phyloP scores from a whole-genome alignment of 2,797 vertebrate genomes.

The Pristis pectinata region DNA sequence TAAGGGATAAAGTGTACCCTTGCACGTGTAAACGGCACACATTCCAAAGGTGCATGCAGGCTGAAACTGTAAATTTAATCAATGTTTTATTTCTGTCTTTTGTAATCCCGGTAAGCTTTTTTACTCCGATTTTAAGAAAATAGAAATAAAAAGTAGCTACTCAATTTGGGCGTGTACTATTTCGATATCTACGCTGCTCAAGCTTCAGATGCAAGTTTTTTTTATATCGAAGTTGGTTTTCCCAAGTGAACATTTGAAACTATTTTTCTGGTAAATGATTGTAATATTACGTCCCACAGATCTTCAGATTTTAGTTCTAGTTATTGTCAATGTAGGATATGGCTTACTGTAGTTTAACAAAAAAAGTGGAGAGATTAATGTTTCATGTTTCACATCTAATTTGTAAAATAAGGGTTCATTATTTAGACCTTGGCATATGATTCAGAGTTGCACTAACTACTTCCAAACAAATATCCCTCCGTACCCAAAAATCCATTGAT shows the following conservation, averaged over 20 bases:
- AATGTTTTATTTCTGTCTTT: neutral
- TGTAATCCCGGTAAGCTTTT: neutral
- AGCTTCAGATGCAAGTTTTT: too few species aligned
- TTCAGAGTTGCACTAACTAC: neutral
- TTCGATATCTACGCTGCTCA: neutral
- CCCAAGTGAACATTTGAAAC: neutral
- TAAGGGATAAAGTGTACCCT: neutral
- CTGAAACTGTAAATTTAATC: neutral
- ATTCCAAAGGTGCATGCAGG: neutral
- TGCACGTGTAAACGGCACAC: too few species aligned
- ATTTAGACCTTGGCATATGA: neutral
- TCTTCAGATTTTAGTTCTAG: neutral
- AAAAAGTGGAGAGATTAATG: neutral
- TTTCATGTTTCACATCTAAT: neutral
- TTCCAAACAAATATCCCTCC: neutral
- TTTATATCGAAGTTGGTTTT: neutral
- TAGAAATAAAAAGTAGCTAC: neutral
- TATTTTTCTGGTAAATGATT: neutral
- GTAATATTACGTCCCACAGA: neutral
- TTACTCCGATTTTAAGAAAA: neutral
- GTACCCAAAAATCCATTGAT: too few species aligned
- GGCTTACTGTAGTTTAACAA: neutral
- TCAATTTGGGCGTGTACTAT: neutral
- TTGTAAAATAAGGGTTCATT: neutral
- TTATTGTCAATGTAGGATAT: neutral